phyloP scores from a whole-genome alignment of 2,888 invertebrate genomes.

The Tetrapedia diversipes region DNA sequence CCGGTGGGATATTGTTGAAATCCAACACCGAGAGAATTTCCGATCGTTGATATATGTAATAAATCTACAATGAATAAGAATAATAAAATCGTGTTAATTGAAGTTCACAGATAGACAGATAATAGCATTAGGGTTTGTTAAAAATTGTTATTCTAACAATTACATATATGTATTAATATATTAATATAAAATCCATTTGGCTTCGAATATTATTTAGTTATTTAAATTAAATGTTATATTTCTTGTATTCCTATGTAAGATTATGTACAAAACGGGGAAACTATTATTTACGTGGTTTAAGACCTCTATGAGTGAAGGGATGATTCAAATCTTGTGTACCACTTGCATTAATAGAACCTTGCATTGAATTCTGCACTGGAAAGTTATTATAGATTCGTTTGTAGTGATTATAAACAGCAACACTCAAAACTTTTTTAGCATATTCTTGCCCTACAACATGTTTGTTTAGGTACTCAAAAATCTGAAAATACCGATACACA shows the following conservation, averaged over 20 bases:
- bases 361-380: conserved; percentile 82
- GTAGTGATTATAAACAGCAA: conserved; percentile 99
- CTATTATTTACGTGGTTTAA: conserved; percentile 81
- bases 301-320: conserved; percentile 89
- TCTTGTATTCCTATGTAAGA: background rate
- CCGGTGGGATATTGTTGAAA: conserved; percentile 81
- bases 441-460: conserved; percentile 98
- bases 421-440: conserved; percentile 98
- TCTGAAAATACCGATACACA: conserved; percentile 83
- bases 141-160: background rate
- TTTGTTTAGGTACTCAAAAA: conserved; percentile 97
- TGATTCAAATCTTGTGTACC: conserved; percentile 87
- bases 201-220: background rate
- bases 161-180: no score
- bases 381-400: conserved; percentile 98
- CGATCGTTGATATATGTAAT: conserved; percentile 92
- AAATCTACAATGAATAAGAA: conserved; percentile 86
- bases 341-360: conserved; percentile 66
- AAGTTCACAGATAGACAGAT: background rate
- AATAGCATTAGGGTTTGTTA: no score
- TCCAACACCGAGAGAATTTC: conserved; percentile 86
- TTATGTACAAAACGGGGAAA: conserved; percentile 58
- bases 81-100: background rate
- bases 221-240: background rate
- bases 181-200: background rate